Evolutionary conservation across 2,888 invertebrate species (phyloP).

Genomic region (Panzeria rudis): DNA sequence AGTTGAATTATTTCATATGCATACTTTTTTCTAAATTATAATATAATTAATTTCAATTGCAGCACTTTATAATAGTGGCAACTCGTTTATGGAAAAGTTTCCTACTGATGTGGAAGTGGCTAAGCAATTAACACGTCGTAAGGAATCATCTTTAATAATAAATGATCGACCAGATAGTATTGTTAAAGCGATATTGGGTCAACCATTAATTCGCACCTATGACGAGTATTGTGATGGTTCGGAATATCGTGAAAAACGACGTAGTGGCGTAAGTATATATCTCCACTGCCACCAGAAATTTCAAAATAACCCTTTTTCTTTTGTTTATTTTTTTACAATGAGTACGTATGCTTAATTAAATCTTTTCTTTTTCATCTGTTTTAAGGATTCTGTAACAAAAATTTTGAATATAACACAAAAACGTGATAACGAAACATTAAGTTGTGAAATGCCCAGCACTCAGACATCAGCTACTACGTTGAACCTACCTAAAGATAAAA

Average conservation of each 20-base stretch:
- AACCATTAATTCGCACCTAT: conserved; percentile 73
- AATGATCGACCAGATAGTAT: conserved; percentile 77
- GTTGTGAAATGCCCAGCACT: conserved; percentile 35
- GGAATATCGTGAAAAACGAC: conserved; percentile 67
- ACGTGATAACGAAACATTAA: conserved; percentile 40
- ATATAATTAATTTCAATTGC: background rate
- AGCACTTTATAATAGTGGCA: conserved; percentile 83
- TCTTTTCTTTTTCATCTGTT: conserved; percentile 28
- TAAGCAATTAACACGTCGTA: conserved; percentile 87
- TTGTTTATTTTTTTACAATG: too few species aligned
- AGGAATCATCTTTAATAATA: conserved; percentile 74
- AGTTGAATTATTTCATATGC: conserved; percentile 66
- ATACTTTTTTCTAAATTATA: background rate
- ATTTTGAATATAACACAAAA: conserved; percentile 76
- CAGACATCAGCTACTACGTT: conserved; percentile 10
- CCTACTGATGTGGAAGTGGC: conserved; percentile 90
- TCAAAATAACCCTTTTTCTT: too few species aligned
- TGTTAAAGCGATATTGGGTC: conserved; percentile 77
- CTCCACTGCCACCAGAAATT: background rate
- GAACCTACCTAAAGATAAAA: conserved; percentile 38
- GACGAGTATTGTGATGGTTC: conserved; percentile 70
- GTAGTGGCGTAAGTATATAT: conserved; percentile 72
- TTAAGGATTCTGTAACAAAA: conserved; percentile 76
- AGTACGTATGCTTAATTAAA: conserved; percentile 8
- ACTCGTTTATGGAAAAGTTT: conserved; percentile 91